phyloP scores from a whole-genome alignment of 2,113 vertebrate species.

The Rhabdornis inornatus region DNA sequence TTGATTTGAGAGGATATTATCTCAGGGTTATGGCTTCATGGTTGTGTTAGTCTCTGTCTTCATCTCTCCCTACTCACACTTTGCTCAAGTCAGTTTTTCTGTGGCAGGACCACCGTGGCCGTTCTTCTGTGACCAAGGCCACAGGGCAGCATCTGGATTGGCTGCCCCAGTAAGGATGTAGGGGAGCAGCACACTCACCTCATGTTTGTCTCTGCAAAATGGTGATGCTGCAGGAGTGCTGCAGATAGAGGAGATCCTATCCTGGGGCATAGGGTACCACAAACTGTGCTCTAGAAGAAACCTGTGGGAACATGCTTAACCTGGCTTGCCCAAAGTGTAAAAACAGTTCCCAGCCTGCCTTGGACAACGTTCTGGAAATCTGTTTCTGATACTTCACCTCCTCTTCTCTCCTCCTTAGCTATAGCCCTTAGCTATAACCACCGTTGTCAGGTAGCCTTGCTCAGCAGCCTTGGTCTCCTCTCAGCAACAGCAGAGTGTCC shows the following conservation, averaged over 20 bases:
- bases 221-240: background rate
- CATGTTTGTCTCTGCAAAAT: background rate
- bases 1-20: background rate
- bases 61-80: background rate
- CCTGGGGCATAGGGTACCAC: background rate
- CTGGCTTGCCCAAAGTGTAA: background rate
- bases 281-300: background rate
- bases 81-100: background rate
- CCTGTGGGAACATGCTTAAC: background rate
- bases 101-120: fast-evolving
- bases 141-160: background rate
- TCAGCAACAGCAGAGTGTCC: background rate
- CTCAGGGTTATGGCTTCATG: background rate
- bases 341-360: background rate
- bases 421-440: background rate
- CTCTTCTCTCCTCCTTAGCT: background rate
- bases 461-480: background rate
- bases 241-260: fast-evolving
- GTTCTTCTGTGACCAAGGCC: background rate
- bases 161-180: background rate
- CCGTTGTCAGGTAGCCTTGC: background rate
- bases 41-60: background rate
- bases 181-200: background rate
- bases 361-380: background rate
- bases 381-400: background rate